phyloP scores from a whole-genome alignment of 1,140 invertebrate species.

The Rhizoglyphus robini region DNA sequence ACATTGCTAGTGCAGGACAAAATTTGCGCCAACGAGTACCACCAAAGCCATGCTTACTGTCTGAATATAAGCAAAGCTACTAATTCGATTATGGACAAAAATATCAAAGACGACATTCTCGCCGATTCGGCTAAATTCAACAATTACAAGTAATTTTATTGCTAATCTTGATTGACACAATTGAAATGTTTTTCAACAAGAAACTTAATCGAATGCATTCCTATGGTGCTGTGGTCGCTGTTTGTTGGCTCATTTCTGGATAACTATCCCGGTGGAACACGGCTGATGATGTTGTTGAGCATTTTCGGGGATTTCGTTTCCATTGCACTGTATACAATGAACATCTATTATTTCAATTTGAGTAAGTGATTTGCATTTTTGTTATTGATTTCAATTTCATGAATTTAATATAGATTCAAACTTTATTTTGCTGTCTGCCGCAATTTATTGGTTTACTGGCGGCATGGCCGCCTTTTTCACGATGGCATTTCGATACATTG shows the following conservation, averaged over 20 bases:
- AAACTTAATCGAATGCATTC: neutral
- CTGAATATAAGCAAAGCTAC: neutral
- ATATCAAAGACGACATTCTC: neutral
- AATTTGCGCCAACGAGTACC: neutral
- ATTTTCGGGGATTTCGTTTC: neutral
- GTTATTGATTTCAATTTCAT: neutral
- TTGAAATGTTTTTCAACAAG: neutral
- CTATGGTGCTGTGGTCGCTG: neutral
- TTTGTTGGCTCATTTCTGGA: conserved; percentile 14
- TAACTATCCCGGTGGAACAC: neutral
- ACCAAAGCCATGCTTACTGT: neutral
- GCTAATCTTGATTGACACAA: neutral
- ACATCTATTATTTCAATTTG: neutral
- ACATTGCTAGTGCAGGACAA: conserved; percentile 2
- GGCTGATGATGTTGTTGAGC: neutral
- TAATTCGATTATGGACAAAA: neutral
- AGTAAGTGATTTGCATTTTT: neutral
- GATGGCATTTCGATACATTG: neutral
- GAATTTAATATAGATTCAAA: neutral
- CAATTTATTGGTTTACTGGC: neutral
- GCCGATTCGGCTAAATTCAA: neutral
- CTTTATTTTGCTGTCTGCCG: neutral
- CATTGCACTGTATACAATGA: neutral
- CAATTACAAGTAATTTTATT: conserved; percentile 8
- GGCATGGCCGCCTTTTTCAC: neutral